phyloP scores from a whole-genome alignment of 2,797 vertebrate genomes.

The Artibeus jamaicensis region DNA sequence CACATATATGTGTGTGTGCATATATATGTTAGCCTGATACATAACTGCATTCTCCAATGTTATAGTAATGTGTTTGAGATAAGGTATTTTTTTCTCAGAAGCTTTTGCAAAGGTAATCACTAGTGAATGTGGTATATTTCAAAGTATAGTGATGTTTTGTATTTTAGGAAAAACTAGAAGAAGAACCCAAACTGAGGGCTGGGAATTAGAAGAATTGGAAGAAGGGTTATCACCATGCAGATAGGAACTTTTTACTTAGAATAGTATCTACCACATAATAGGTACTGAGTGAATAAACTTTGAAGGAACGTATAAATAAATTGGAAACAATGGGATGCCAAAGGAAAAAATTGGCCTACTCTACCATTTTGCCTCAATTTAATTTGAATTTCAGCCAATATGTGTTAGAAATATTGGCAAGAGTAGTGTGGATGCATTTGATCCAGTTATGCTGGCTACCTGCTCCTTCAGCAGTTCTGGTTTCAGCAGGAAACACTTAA shows the following conservation, averaged over 20 bases:
- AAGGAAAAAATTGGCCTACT: slow-evolving; percentile 22
- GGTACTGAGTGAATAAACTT: background rate
- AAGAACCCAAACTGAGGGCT: background rate
- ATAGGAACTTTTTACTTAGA: background rate
- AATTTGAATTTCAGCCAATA: slow-evolving; percentile 12
- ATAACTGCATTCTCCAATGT: background rate
- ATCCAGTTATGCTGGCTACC: background rate
- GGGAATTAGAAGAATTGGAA: background rate
- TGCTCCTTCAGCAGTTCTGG: background rate
- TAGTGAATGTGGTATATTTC: background rate
- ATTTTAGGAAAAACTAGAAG: background rate
- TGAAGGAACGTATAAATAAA: slow-evolving; percentile 17
- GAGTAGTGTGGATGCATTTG: background rate
- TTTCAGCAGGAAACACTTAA: background rate
- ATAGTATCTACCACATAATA: background rate
- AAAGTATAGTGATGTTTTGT: background rate
- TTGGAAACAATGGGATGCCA: slow-evolving; percentile 17
- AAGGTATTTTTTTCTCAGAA: background rate
- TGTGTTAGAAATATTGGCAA: slow-evolving; percentile 25
- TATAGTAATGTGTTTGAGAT: background rate
- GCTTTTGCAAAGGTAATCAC: background rate
- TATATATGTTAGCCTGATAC: background rate
- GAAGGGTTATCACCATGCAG: background rate
- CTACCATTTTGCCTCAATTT: slow-evolving; percentile 40
- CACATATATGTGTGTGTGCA: too few species aligned